phyloP scores from a whole-genome alignment of 2,888 invertebrate genomes.

The Nomada fucata region DNA sequence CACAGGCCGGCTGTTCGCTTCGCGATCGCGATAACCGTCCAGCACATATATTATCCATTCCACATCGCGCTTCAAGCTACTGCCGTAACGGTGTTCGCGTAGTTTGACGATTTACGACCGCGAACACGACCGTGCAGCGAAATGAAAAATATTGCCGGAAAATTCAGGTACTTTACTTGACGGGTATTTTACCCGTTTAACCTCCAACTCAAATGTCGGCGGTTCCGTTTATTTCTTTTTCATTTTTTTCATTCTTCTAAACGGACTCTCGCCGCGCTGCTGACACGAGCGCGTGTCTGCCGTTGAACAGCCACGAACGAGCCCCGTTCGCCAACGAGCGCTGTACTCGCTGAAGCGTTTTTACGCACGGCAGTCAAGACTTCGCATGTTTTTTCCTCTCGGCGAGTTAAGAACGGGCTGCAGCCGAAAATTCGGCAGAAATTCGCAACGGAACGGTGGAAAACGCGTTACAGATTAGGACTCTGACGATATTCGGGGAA shows the following conservation, averaged over 20 bases:
- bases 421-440: background rate
- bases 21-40: background rate
- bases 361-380: background rate
- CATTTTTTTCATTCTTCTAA: background rate
- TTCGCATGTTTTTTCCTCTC: background rate
- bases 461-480: too few relatives aligned
- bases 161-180: too few relatives aligned
- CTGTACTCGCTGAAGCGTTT: background rate
- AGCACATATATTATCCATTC: background rate
- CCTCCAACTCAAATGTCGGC: background rate
- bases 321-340: background rate
- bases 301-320: background rate
- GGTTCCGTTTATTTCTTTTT: too few relatives aligned
- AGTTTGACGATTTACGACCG: too few relatives aligned
- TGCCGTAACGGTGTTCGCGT: background rate
- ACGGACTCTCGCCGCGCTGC: background rate
- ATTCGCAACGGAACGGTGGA: background rate
- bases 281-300: background rate
- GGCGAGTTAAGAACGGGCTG: background rate
- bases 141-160: background rate
- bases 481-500: too few relatives aligned
- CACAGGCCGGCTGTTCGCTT: background rate
- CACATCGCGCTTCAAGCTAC: background rate
- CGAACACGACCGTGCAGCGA: too few relatives aligned
- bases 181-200: background rate